These are phyloP conservation scores for Brachyhypopomus gauderio DNA, from an alignment of 2,113 vertebrate species.

Conservation along the genomic window DNA sequence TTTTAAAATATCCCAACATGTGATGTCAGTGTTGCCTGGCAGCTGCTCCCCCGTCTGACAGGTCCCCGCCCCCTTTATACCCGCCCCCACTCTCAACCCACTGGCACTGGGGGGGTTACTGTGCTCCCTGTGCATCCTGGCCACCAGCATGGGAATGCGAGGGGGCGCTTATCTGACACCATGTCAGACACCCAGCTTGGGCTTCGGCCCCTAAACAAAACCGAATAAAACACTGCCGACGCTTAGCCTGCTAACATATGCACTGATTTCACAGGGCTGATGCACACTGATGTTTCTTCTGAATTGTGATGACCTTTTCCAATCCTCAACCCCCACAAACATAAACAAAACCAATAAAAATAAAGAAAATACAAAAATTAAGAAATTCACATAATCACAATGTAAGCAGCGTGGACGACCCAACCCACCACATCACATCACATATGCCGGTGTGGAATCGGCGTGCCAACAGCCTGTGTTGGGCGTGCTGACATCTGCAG, in stretches of 20 bases:
- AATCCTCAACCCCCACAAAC: no score
- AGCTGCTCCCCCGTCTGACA: slow-evolving; percentile 76
- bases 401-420: neutral
- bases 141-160: slow-evolving; percentile 58
- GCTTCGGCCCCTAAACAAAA: no score
- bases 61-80: slow-evolving; percentile 49
- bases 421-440: neutral
- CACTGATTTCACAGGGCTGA: no score
- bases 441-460: neutral
- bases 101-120: no score
- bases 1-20: slow-evolving; percentile 85
- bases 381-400: neutral
- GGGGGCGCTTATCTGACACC: slow-evolving; percentile 43
- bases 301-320: no score
- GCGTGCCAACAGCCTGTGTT: neutral
- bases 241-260: neutral
- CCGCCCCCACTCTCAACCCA: neutral
- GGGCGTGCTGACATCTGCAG: neutral
- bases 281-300: no score
- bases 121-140: neutral
- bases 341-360: neutral
- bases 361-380: neutral
- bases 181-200: slow-evolving; percentile 60
- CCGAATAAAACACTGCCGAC: neutral
- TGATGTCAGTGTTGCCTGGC: slow-evolving; percentile 84